Percentiles rank a stretch among this genome's conserved stretches.
Conservation (phyloP, 2,888 invertebrate genomes). For the Congeria kusceri region DNA sequence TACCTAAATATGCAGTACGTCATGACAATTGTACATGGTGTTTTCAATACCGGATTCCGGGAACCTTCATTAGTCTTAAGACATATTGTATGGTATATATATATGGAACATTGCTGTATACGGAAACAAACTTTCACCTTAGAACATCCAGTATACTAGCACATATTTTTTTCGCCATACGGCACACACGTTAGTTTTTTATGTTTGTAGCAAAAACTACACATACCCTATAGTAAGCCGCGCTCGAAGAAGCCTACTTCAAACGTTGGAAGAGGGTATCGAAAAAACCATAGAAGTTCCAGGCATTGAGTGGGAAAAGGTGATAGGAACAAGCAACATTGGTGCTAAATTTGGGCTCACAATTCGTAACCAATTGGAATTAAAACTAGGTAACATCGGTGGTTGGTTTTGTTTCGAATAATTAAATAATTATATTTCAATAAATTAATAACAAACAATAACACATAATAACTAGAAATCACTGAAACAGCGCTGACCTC, state of each 20-base stretch:
- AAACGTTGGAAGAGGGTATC: constrained; percentile 21
- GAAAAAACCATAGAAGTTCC: constrained; percentile 51
- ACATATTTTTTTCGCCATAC: not conserved
- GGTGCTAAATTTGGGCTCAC: constrained; percentile 68
- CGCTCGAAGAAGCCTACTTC: constrained; percentile 28
- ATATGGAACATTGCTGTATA: no score
- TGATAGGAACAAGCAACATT: constrained; percentile 53
- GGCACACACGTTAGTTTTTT: not conserved
- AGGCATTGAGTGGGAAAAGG: constrained; percentile 63
- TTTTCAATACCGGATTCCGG: no score
- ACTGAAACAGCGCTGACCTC: no score
- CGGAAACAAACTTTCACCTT: no score
- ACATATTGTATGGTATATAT: no score
- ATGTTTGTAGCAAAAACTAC: constrained; percentile 42
- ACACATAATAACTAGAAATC: no score
- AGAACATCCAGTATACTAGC: constrained; percentile 49
- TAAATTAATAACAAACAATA: no score
- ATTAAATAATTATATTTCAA: no score
- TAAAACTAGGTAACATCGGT: constrained; percentile 48
- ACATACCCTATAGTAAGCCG: constrained; percentile 48
- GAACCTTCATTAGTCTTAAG: no score
- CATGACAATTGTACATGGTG: no score
- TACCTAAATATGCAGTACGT: no score
- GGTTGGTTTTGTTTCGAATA: no score
- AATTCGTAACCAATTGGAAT: constrained; percentile 45